These are phyloP conservation scores for Muscina levida DNA, from an alignment of 2,888 invertebrate species.

Conservation along the genomic window DNA sequence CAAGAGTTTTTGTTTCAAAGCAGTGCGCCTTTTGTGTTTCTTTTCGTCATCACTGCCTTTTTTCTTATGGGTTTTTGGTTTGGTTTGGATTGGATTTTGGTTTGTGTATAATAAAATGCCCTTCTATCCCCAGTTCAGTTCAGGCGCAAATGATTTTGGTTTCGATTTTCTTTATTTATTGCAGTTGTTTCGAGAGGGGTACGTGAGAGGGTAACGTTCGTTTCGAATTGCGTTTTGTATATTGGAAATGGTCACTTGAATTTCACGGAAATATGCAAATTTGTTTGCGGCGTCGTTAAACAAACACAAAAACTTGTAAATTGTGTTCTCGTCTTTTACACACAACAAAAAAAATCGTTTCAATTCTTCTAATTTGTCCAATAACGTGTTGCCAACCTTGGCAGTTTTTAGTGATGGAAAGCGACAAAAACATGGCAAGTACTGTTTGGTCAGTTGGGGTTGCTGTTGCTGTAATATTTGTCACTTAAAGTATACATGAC, in stretches of 20 bases:
- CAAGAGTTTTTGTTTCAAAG: slow-evolving; percentile 39
- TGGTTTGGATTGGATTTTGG: slow-evolving; percentile 33
- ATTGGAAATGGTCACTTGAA: slow-evolving; percentile 33
- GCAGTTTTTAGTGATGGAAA: no score
- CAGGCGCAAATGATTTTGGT: slow-evolving; percentile 56
- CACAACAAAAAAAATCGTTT: slow-evolving; percentile 58
- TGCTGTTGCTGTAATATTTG: no score
- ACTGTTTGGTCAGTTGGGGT: no score
- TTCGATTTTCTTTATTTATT: slow-evolving; percentile 20
- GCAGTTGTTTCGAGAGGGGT: neutral
- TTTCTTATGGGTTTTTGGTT: neutral
- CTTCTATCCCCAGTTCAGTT: slow-evolving; percentile 29
- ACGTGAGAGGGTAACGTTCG: neutral
- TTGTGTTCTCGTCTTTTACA: slow-evolving; percentile 37
- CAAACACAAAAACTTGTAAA: slow-evolving; percentile 49
- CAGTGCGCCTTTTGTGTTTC: slow-evolving; percentile 50
- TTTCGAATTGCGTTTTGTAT: slow-evolving; percentile 24
- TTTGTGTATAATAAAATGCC: slow-evolving; percentile 60
- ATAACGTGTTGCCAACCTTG: slow-evolving; percentile 52
- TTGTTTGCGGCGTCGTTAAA: slow-evolving; percentile 52
- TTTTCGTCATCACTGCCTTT: slow-evolving; percentile 27
- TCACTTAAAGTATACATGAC: no score
- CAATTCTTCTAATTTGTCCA: slow-evolving; percentile 57
- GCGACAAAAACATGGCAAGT: neutral
- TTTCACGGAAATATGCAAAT: slow-evolving; percentile 62